Conservation (phyloP, 53 echinoderm and acorn worm genomes). For the Pentamera pediparva region DNA sequence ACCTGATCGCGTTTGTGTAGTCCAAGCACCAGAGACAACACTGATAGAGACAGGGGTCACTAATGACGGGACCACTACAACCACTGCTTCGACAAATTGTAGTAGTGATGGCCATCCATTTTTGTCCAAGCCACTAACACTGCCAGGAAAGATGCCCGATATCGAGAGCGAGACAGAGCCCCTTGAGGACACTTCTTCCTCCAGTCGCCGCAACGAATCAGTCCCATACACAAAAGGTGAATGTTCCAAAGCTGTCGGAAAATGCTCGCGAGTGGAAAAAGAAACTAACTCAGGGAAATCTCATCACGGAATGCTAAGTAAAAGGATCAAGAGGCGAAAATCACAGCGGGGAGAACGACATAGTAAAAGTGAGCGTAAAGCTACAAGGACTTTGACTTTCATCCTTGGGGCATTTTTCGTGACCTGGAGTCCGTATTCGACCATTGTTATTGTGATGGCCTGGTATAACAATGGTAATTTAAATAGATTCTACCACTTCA, state of each 20-base stretch:
- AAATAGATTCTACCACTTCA: conserved; percentile 58
- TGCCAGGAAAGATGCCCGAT: conserved; percentile 47
- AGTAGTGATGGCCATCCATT: conserved; percentile 9
- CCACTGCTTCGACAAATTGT: conserved; percentile 59
- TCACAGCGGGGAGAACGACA: conserved; percentile 79
- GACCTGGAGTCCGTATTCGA: conserved; percentile 97
- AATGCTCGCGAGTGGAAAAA: conserved; percentile 29
- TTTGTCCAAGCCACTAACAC: conserved; percentile 24
- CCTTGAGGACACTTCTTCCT: conserved; percentile 88
- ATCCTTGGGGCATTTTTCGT: conserved; percentile 90
- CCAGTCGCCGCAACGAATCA: conserved; percentile 48
- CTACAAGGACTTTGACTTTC: conserved; percentile 82
- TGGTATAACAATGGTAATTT: conserved; percentile 56
- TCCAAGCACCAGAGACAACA: conserved; percentile 65
- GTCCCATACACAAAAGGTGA: conserved; percentile 43
- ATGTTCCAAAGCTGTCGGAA: conserved; percentile 30
- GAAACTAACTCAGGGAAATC: conserved; percentile 49
- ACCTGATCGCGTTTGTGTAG: conserved; percentile 67
- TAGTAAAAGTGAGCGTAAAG: conserved; percentile 86
- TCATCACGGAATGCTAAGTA: conserved; percentile 46
- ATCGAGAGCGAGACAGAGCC: conserved; percentile 69
- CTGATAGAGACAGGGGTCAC: conserved; percentile 59
- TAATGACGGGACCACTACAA: conserved; percentile 67
- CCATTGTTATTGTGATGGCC: conserved; percentile 71
- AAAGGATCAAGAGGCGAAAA: conserved; percentile 54